phyloP scores from a whole-genome alignment of 2,113 vertebrate genomes.

The Chlorodrepanis virens region DNA sequence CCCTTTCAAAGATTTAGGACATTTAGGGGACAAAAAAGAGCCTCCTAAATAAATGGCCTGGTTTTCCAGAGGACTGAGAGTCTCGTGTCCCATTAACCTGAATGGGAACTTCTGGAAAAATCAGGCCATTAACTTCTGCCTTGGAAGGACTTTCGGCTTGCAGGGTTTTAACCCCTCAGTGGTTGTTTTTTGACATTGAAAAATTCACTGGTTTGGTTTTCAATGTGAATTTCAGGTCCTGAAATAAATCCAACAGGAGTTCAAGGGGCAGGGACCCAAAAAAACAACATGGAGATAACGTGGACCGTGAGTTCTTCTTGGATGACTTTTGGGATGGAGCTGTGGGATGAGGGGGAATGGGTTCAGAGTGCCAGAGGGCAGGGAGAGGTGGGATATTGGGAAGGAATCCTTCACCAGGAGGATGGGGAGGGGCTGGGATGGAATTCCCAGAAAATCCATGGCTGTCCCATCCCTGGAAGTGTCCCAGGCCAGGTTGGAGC shows the following conservation, averaged over 20 bases:
- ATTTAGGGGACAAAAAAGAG: neutral
- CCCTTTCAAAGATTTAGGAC: conserved; percentile 28
- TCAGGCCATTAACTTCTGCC: neutral
- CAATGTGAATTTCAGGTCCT: conserved; percentile 77
- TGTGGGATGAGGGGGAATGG: neutral
- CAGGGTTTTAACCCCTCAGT: neutral
- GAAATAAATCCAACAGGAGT: conserved; percentile 85
- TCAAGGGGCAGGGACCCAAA: conserved; percentile 85
- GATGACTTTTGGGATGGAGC: neutral
- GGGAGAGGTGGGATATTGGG: neutral
- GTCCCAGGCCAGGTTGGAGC: neutral
- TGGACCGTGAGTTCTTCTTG: conserved; percentile 83
- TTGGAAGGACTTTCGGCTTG: neutral
- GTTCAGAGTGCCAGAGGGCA: neutral
- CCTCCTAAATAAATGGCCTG: conserved; percentile 44
- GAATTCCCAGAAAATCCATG: neutral
- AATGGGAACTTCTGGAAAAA: conserved; percentile 48
- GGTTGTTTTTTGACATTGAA: neutral
- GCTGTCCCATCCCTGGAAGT: neutral
- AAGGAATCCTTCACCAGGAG: neutral
- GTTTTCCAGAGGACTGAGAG: neutral
- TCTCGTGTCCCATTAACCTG: conserved; percentile 29
- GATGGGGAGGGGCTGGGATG: neutral
- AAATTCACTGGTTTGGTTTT: neutral
- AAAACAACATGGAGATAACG: conserved; percentile 95